Evolutionary conservation across 2,113 vertebrate species (phyloP).

Genomic region (Crotalus helleri): DNA sequence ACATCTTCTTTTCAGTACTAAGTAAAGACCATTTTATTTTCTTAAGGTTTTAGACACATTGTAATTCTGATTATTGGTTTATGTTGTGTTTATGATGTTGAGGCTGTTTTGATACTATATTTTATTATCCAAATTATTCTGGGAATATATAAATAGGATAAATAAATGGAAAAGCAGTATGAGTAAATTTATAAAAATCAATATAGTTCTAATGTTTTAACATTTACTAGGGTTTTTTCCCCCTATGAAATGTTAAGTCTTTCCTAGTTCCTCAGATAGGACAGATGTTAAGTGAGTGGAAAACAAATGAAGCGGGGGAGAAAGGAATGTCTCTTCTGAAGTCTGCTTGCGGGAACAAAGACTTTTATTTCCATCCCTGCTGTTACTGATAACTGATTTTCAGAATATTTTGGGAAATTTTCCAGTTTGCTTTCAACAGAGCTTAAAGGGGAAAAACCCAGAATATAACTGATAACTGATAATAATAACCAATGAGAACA

Average conservation of each 20-base stretch:
- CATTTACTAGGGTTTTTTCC: background rate
- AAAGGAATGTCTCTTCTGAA: background rate
- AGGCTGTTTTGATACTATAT: background rate
- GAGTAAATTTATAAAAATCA: background rate
- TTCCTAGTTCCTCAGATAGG: background rate
- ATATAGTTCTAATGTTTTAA: background rate
- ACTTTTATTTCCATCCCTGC: conserved; percentile 21
- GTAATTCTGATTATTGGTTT: background rate
- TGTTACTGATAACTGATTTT: background rate
- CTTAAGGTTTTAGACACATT: background rate
- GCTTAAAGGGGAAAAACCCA: background rate
- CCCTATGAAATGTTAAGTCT: background rate
- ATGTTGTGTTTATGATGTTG: background rate
- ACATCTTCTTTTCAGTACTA: background rate
- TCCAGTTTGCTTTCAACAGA: background rate
- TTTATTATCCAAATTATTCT: background rate
- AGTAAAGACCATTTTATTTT: too few species aligned
- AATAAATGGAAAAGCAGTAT: background rate
- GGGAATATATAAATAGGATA: background rate
- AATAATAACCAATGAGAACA: background rate
- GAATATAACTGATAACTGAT: too few species aligned
- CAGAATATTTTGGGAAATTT: conserved; percentile 16
- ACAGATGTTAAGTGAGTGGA: background rate
- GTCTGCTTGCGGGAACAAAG: background rate
- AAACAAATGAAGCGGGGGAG: background rate